Evolutionary conservation across 2,113 vertebrate species (phyloP).

Genomic region (Cromileptes altivelis): DNA sequence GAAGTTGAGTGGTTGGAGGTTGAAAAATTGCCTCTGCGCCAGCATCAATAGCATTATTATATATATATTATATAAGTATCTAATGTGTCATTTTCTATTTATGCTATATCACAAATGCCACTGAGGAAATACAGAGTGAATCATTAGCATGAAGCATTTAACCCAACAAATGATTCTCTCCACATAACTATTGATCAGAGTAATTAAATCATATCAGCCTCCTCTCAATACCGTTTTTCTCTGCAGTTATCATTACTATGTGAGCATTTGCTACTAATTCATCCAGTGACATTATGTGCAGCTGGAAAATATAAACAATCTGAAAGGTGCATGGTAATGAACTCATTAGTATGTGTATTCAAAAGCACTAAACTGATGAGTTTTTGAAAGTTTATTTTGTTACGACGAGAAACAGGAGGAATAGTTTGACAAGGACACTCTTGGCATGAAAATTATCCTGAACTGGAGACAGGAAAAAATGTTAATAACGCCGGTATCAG

Average conservation of each 20-base stretch:
- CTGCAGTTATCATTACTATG: slow-evolving; percentile 23
- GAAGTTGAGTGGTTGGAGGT: neutral
- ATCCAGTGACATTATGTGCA: slow-evolving; percentile 28
- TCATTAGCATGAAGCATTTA: slow-evolving; percentile 36
- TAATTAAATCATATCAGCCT: slow-evolving; percentile 46
- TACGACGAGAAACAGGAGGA: slow-evolving; percentile 6
- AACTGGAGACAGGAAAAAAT: slow-evolving; percentile 31
- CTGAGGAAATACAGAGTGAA: slow-evolving; percentile 2
- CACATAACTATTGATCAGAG: slow-evolving; percentile 47
- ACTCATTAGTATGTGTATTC: slow-evolving; percentile 44
- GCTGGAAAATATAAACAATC: slow-evolving; percentile 28
- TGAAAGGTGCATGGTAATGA: slow-evolving; percentile 31
- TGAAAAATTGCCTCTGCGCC: neutral
- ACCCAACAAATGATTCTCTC: slow-evolving; percentile 17
- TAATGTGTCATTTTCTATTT: slow-evolving; percentile 3
- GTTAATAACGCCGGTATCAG: slow-evolving; percentile 31
- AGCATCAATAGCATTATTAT: neutral
- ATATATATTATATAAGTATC: too few species aligned
- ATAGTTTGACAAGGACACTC: slow-evolving; percentile 6
- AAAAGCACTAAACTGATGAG: slow-evolving; percentile 32
- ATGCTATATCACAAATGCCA: slow-evolving; percentile 7
- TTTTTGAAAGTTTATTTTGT: slow-evolving; percentile 22
- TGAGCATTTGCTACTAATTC: slow-evolving; percentile 28
- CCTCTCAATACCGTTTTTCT: slow-evolving; percentile 24
- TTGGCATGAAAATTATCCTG: slow-evolving; percentile 31